phyloP scores from a whole-genome alignment of 2,113 vertebrate species.

The Nibea albiflora region DNA sequence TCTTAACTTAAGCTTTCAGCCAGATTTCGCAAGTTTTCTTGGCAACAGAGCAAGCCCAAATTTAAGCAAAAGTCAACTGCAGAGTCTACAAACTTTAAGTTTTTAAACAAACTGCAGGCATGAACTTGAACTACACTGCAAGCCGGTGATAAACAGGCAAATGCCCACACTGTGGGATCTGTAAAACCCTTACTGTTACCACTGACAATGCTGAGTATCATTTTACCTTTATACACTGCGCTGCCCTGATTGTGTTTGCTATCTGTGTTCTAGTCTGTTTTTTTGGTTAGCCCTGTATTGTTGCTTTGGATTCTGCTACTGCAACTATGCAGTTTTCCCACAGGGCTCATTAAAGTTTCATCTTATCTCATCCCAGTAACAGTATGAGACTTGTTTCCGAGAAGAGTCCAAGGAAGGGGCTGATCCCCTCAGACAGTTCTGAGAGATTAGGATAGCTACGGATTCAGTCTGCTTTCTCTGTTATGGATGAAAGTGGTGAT shows the following conservation, averaged over 20 bases:
- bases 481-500: constrained; percentile 53
- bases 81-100: not conserved
- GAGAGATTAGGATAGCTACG: constrained; percentile 29
- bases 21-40: not conserved
- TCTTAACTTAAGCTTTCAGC: not conserved
- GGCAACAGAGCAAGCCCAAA: not conserved
- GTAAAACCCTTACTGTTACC: constrained; percentile 1
- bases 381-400: constrained; percentile 46
- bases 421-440: constrained; percentile 19
- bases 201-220: constrained; percentile 1
- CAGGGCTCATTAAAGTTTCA: constrained; percentile 51
- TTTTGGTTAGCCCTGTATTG: constrained; percentile 16
- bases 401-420: not conserved
- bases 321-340: constrained; percentile 37
- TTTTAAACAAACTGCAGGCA: not conserved
- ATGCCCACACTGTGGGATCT: not conserved
- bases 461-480: constrained; percentile 42
- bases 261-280: constrained; percentile 11
- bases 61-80: not conserved
- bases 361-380: constrained; percentile 45
- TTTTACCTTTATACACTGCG: constrained; percentile 21
- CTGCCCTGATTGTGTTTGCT: constrained; percentile 17
- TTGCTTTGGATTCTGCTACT: constrained; percentile 27
- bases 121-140: constrained; percentile 4
- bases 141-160: not conserved